Evolutionary conservation across 2,113 vertebrate species (phyloP).

Genomic region (Pituophis catenifer): DNA sequence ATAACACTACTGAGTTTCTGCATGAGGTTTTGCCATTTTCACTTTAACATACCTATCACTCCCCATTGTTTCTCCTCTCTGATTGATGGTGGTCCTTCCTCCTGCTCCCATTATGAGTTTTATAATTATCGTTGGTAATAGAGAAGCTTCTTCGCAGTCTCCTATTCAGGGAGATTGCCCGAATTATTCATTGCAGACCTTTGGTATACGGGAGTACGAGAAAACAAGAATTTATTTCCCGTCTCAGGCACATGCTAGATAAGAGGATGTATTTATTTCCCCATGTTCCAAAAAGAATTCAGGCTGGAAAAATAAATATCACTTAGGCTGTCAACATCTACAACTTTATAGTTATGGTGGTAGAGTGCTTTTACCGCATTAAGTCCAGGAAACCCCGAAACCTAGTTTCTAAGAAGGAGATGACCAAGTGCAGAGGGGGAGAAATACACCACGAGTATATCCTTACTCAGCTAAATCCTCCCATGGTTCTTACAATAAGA

Average conservation of each 20-base stretch:
- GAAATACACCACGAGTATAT: constrained; percentile 59
- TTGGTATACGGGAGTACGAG: constrained; percentile 59
- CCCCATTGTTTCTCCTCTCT: constrained; percentile 77
- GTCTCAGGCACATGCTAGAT: constrained; percentile 77
- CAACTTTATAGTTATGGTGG: constrained; percentile 72
- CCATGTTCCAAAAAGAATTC: constrained; percentile 83
- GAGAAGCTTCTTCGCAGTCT: constrained; percentile 72
- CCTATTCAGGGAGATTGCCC: constrained; percentile 73
- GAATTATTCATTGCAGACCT: constrained; percentile 77
- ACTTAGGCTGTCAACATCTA: constrained; percentile 76
- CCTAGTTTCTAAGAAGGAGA: constrained; percentile 28
- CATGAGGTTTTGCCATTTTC: constrained; percentile 65
- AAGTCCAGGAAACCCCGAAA: constrained; percentile 67
- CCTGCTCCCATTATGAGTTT: constrained; percentile 77
- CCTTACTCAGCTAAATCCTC: constrained; percentile 69
- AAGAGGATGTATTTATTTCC: constrained; percentile 84
- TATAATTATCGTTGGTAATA: constrained; percentile 80
- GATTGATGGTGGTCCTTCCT: constrained; percentile 74
- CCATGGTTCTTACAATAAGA: not conserved
- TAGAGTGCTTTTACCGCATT: constrained; percentile 68
- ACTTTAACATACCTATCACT: constrained; percentile 73
- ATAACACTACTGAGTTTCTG: constrained; percentile 55
- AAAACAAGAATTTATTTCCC: constrained; percentile 80
- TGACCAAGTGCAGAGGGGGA: constrained; percentile 17
- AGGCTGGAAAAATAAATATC: constrained; percentile 81